These are phyloP conservation scores for Cyanoramphus novaezelandiae DNA, from an alignment of 2,113 vertebrate genomes.

Conservation along the genomic window DNA sequence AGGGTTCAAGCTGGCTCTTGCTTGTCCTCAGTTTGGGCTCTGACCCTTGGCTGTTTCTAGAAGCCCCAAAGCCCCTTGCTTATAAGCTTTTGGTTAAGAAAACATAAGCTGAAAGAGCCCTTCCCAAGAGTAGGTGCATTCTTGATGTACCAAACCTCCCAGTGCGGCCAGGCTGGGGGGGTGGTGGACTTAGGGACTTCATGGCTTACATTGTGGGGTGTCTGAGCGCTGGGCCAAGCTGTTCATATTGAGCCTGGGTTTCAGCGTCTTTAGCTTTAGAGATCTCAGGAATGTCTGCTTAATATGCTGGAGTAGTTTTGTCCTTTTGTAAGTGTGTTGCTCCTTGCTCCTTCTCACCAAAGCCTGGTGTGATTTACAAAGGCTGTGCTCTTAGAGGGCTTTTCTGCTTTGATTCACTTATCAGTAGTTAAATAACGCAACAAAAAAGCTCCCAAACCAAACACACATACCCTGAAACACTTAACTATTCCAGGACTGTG, in stretches of 20 bases:
- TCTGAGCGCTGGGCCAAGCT: rapidly evolving
- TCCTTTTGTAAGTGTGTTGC: background rate
- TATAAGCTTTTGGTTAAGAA: background rate
- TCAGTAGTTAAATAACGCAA: background rate
- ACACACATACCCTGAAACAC: background rate
- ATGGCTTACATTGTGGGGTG: rapidly evolving
- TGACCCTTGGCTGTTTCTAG: background rate
- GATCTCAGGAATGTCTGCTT: background rate
- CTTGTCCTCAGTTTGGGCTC: background rate
- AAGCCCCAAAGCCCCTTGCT: background rate
- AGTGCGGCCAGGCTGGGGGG: background rate
- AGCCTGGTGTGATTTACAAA: background rate
- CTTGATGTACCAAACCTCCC: rapidly evolving
- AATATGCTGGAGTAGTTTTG: background rate
- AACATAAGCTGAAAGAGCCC: background rate
- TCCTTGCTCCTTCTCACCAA: background rate
- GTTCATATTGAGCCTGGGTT: rapidly evolving
- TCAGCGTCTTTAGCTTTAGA: background rate
- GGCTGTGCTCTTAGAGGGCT: background rate
- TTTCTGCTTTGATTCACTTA: background rate
- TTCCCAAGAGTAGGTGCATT: rapidly evolving
- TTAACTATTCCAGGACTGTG: background rate
- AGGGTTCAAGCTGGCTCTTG: rapidly evolving
- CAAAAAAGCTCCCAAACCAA: background rate
- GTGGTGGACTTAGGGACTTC: background rate